Evolutionary conservation across 2,888 invertebrate species (phyloP).

Genomic region (Perdita meconis): DNA sequence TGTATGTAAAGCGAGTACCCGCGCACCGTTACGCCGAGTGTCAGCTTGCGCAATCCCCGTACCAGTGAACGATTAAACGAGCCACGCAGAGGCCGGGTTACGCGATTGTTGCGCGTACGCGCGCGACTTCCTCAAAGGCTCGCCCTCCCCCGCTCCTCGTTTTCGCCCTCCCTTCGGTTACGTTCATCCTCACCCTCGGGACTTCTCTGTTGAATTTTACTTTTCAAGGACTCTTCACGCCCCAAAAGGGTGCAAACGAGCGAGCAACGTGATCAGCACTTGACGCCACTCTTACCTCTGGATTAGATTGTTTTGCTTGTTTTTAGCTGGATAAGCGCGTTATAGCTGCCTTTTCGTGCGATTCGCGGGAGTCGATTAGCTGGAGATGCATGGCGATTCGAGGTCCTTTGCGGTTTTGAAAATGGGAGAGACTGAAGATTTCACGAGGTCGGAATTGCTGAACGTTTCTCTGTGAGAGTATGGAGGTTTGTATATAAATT

Average conservation of each 20-base stretch:
- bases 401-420: too few species aligned
- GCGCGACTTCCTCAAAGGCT: constrained; percentile 39
- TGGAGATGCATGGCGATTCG: too few species aligned
- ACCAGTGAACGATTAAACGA: constrained; percentile 32
- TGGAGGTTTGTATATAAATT: too few species aligned
- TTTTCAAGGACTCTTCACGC: constrained; percentile 37
- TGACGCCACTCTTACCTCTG: not conserved
- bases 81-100: constrained; percentile 16
- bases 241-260: constrained; percentile 8
- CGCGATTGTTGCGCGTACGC: constrained; percentile 35
- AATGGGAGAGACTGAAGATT: too few species aligned
- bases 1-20: too few species aligned
- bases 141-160: not conserved
- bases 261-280: constrained; percentile 2
- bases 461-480: too few species aligned
- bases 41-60: constrained; percentile 37
- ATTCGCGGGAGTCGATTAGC: not conserved
- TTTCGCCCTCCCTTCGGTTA: too few species aligned
- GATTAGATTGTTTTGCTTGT: constrained; percentile 18
- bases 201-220: constrained; percentile 15
- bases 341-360: not conserved
- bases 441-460: too few species aligned
- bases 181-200: not conserved
- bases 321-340: not conserved
- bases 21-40: constrained; percentile 31